phyloP scores from a whole-genome alignment of 2,113 vertebrate species.

The Corythornis cristatus region DNA sequence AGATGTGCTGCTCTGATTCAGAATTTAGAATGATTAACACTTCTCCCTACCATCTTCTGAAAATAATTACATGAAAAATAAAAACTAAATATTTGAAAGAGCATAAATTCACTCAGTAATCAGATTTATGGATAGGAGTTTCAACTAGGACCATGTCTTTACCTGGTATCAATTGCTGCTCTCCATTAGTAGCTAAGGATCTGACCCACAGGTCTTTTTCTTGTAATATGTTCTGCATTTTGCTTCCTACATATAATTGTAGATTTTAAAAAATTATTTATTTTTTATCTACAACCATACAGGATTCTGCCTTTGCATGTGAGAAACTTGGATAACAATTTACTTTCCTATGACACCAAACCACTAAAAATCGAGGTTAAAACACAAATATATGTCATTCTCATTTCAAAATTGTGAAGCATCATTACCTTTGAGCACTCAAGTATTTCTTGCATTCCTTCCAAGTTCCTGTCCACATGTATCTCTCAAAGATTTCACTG shows the following conservation, averaged over 20 bases:
- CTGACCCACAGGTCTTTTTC: neutral
- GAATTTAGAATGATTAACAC: neutral
- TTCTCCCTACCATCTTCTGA: neutral
- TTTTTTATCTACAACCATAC: neutral
- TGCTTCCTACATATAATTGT: neutral
- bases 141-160: neutral
- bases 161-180: neutral
- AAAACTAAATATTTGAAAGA: neutral
- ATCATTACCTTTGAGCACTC: neutral
- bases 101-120: neutral
- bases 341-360: neutral
- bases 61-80: neutral
- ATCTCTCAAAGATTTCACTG: neutral
- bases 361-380: neutral
- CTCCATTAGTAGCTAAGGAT: neutral
- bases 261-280: neutral
- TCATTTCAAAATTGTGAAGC: neutral
- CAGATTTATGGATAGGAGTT: neutral
- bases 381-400: neutral
- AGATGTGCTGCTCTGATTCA: neutral
- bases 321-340: neutral
- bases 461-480: neutral
- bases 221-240: neutral
- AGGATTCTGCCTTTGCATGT: neutral
- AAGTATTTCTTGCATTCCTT: neutral